Percentiles rank a stretch among this genome's conserved stretches.
Conservation (phyloP, 2,888 invertebrate species). For the Drosophila meridiana region DNA sequence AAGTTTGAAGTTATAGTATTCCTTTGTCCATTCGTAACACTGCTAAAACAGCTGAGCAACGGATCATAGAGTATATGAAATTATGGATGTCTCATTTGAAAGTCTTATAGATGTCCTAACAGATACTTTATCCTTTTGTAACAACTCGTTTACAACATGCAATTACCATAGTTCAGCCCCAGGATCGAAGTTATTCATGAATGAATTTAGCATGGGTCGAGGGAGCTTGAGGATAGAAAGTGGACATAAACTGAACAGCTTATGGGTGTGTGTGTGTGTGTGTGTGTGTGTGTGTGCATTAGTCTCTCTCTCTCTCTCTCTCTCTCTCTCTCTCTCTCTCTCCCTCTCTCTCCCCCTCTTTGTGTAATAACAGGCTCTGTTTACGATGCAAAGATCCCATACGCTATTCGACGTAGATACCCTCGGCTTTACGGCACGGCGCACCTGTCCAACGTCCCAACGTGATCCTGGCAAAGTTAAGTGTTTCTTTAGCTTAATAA, state of each 20-base stretch:
- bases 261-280: not conserved
- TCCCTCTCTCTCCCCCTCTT: not conserved
- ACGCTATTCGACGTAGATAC: not conserved
- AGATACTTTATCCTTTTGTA: not conserved
- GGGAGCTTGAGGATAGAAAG: not conserved
- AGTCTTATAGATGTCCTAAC: not conserved
- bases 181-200: not conserved
- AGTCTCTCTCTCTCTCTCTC: not conserved
- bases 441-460: constrained; percentile 44
- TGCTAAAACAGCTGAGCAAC: not conserved
- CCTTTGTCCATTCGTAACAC: not conserved
- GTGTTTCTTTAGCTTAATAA: constrained; percentile 81
- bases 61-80: not conserved
- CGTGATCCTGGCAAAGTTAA: constrained; percentile 72
- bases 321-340: not conserved
- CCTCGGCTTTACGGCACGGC: constrained; percentile 20
- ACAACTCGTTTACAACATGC: not conserved
- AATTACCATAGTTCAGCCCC: not conserved
- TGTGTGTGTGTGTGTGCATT: not conserved
- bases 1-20: not conserved
- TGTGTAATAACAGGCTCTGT: constrained; percentile 1
- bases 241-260: constrained; percentile 2
- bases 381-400: constrained; percentile 10
- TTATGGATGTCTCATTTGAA: not conserved
- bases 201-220: not conserved